Conservation (phyloP, 2,797 vertebrate genomes). For the Euthynnus affinis region DNA sequence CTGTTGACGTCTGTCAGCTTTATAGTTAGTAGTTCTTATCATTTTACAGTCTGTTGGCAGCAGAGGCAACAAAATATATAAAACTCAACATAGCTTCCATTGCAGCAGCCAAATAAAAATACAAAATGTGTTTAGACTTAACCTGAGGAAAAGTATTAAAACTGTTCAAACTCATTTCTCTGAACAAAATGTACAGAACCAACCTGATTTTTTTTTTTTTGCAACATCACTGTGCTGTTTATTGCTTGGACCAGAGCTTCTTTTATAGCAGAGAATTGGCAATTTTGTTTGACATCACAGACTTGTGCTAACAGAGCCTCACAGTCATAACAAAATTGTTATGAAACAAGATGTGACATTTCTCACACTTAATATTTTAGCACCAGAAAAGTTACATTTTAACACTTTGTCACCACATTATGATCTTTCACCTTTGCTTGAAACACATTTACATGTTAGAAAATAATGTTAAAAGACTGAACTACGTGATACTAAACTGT, state of each 20-base stretch:
- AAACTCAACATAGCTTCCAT: not conserved
- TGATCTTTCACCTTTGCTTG: constrained; percentile 22
- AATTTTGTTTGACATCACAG: constrained; percentile 30
- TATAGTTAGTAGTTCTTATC: constrained; percentile 35
- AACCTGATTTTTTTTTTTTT: not conserved
- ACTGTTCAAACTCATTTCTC: not conserved
- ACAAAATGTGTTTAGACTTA: constrained; percentile 8
- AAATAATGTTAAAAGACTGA: constrained; percentile 4
- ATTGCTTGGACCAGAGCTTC: not conserved
- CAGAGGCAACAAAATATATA: constrained; percentile 12
- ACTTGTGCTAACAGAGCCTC: constrained; percentile 6
- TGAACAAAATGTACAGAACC: not conserved
- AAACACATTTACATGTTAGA: not conserved
- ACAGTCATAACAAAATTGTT: not conserved
- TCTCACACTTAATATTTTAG: not conserved
- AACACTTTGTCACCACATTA: constrained; percentile 1
- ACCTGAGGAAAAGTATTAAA: not conserved
- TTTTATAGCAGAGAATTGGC: constrained; percentile 10
- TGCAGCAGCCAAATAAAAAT: constrained; percentile 14
- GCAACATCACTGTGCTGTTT: not conserved
- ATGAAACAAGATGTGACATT: constrained; percentile 9
- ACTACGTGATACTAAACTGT: too few species aligned
- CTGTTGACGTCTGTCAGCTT: constrained; percentile 38
- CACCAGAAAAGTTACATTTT: not conserved
- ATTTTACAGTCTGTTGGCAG: constrained; percentile 34